Evolutionary conservation across 2,113 vertebrate species (phyloP), one percentile per base, ranked within the genome.

Genomic region (Ptilorrhoa leucosticta): DNA sequence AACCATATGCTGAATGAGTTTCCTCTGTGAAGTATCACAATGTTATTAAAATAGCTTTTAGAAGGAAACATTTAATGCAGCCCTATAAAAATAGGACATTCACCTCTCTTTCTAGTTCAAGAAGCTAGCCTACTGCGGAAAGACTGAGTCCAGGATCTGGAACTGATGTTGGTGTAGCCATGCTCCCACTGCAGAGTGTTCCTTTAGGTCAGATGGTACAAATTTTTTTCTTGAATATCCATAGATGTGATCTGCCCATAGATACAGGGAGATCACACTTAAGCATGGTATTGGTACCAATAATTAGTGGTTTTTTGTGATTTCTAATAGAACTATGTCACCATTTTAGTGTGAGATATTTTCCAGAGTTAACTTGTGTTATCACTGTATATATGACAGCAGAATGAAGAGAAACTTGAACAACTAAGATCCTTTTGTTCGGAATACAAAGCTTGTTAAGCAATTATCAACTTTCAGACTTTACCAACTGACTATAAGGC

Each of bases 361-460:
- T 95, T 82, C 40, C 72, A 78, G 19, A 10, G 42, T 68, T 83
- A 69, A 54, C 53, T 90, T 45, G 15, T 71, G 15, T 78, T 60
- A 71, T 94, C 26, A 7, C 70, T 87, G 45, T 78, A 15, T 66
- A 39, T 79, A 80, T 1, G 31, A 66, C 54, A 77, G 87, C 22
- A 37, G 60, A 91, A 91, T 77, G 45, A 89, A 86, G 90, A 94
- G 75, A 90, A 88, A 65, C 81, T 86, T 39, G 78, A 93, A 77
- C 71, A 23, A 64, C 91, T 90, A 64, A 81, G 66, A 90, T 86
- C 71, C 40, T 39, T 77, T 80, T 94, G 89, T 96, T 95, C 94
- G 71, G 83, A 95, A 77, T 70, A 80, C 60, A 92, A 94, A 89
- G 47, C 81, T 94, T 92, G 72, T 95, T 94, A 96, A 92, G 61